Evolutionary conservation across 2,888 invertebrate species (phyloP), one percentile per base, ranked within the genome.

Genomic region (Biston stratarius): DNA sequence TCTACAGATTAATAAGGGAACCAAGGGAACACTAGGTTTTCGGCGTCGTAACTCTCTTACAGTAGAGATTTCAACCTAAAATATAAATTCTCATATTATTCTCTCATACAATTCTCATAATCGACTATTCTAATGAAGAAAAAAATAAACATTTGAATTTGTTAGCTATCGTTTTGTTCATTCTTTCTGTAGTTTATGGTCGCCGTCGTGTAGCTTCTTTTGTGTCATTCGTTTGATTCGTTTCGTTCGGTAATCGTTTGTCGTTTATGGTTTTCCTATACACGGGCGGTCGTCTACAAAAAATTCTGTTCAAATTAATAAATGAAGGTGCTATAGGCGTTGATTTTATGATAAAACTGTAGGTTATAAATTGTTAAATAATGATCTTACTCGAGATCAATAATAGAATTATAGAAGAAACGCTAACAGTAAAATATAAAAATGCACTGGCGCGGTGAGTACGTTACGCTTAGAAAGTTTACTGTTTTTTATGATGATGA

Each of bases 341-440:
- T 93, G 86, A 87, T 92, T 94, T 92, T 92, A 93, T 93, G 91
- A 86, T 88, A 91, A 91, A 89, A 78, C 89, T 89, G 92, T 94
- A 94, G 94, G 94, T 90, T 92, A 90, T 89, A 87, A 89, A 92
- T 92, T 92, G 89, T 92, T 90, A 90, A 94, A 91, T 91, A 91
- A 98, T 98, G 98, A 98, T 99, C 96, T 96, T 99, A 92, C 96
- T 99, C 90, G 99, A 99, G 96, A 99, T 99, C 95, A 98, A 99
- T 95, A 99, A 99, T 95, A 97, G 99, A 94, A 99, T 99, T 94
- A 97, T 99, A 84, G 99, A 99, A 95, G 99, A 99, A 94, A 98
- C 99, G 71, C 95, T 99, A 89, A 96, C 97, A 86, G 96, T 98
- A 83, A 99, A 99, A 96, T 99, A 99, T 94, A 97, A 97, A 94